Evolutionary conservation across 2,888 invertebrate species (phyloP).

Genomic region (Thereva nobilitata): DNA sequence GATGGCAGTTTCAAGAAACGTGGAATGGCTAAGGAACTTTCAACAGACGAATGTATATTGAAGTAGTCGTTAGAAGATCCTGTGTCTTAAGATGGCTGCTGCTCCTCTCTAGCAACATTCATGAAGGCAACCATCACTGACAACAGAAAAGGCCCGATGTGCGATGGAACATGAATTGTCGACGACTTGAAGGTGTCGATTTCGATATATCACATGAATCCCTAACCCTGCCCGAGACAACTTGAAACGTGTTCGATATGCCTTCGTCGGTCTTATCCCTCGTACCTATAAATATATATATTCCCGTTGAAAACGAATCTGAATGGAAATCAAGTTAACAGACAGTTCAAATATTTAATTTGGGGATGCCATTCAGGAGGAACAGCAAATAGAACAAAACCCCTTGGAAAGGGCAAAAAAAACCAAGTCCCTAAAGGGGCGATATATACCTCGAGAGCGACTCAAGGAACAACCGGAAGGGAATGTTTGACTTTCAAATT

Average conservation of each 20-base stretch:
- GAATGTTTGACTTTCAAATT: slow-evolving; percentile 47
- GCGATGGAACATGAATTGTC: no score
- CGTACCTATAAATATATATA: not conserved
- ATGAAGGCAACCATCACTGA: slow-evolving; percentile 6
- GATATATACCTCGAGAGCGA: slow-evolving; percentile 5
- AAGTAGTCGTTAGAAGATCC: slow-evolving; percentile 8
- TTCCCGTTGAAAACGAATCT: slow-evolving; percentile 8
- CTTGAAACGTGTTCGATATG: slow-evolving; percentile 12
- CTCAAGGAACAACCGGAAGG: slow-evolving; percentile 34
- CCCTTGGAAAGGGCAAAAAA: slow-evolving; percentile 18
- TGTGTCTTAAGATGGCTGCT: slow-evolving; percentile 22
- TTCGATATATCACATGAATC: slow-evolving; percentile 32
- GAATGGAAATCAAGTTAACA: slow-evolving; percentile 38
- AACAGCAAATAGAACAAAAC: slow-evolving; percentile 34
- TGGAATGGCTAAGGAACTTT: slow-evolving; percentile 29
- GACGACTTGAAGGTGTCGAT: slow-evolving; percentile 14
- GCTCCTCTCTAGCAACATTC: slow-evolving; percentile 12
- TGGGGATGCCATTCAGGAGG: slow-evolving; percentile 32
- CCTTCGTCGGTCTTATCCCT: not conserved
- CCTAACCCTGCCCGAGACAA: slow-evolving; percentile 3
- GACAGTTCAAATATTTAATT: slow-evolving; percentile 40
- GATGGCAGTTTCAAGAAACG: slow-evolving; percentile 18
- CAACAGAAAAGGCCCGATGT: slow-evolving; percentile 5
- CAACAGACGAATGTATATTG: slow-evolving; percentile 21
- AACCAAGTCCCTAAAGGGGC: not conserved